Conservation (phyloP, 2,888 invertebrate genomes). For the Busseola fusca region DNA sequence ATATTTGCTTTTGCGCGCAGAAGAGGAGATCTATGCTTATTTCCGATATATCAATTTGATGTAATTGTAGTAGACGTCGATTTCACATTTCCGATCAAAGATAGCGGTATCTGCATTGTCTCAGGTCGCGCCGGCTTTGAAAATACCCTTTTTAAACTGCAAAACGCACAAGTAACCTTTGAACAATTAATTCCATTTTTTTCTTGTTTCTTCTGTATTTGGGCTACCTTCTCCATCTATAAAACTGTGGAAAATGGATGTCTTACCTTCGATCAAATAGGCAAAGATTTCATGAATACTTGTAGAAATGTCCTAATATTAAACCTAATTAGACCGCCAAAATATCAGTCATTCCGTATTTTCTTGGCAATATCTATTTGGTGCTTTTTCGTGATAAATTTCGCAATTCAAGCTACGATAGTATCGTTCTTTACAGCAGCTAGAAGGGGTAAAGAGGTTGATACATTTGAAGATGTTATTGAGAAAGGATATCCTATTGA, state of each 20-base stretch:
- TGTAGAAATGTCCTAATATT: conserved; percentile 75
- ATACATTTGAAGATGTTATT: conserved; percentile 82
- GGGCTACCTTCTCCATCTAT: conserved; percentile 77
- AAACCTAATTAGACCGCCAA: conserved; percentile 75
- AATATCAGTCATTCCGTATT: conserved; percentile 74
- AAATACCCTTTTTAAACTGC: conserved; percentile 76
- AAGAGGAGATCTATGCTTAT: conserved; percentile 76
- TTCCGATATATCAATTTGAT: conserved; percentile 82
- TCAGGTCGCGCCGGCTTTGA: conserved; percentile 79
- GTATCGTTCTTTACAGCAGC: conserved; percentile 82
- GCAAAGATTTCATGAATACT: conserved; percentile 81
- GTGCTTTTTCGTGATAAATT: conserved; percentile 83
- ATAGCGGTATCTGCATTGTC: conserved; percentile 82
- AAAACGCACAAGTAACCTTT: conserved; percentile 68
- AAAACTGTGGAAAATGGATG: conserved; percentile 68
- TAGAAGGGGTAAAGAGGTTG: conserved; percentile 81
- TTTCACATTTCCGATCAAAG: conserved; percentile 74
- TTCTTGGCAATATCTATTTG: conserved; percentile 78
- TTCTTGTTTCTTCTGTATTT: conserved; percentile 75
- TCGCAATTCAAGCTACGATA: conserved; percentile 82
- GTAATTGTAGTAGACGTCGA: conserved; percentile 78
- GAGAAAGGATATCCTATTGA: conserved; percentile 80
- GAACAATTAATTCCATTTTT: conserved; percentile 64
- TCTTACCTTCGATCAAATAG: conserved; percentile 75
- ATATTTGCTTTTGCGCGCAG: conserved; percentile 76